A percentile compares a stretch with the other conserved stretches of the same genome.
phyloP scores from a whole-genome alignment of 2,113 vertebrate species.

The Ammodytes marinus region DNA sequence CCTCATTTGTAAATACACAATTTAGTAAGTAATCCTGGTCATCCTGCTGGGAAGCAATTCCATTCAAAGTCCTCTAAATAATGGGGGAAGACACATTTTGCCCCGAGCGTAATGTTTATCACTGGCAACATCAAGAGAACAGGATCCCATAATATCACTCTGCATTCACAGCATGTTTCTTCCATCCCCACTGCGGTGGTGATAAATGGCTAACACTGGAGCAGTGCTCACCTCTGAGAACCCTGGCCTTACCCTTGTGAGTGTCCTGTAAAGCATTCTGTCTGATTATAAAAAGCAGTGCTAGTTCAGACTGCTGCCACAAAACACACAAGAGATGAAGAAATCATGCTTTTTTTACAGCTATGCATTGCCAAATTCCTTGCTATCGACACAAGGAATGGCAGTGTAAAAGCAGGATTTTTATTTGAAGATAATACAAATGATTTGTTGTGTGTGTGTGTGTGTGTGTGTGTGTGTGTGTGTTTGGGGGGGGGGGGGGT shows the following conservation, averaged over 20 bases:
- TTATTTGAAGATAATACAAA: constrained; percentile 30
- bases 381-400: not conserved
- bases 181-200: constrained; percentile 70
- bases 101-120: constrained; percentile 78
- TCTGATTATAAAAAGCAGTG: constrained; percentile 69
- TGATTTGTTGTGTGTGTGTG: constrained; percentile 16
- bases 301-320: constrained; percentile 32
- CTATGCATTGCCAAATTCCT: not conserved
- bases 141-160: constrained; percentile 75
- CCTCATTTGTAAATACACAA: constrained; percentile 59
- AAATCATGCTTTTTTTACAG: not conserved
- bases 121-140: constrained; percentile 72
- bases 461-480: constrained; percentile 22
- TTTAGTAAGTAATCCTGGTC: constrained; percentile 58
- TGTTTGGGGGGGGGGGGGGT: not conserved
- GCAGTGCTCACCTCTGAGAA: constrained; percentile 78
- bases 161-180: constrained; percentile 76
- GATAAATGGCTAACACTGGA: constrained; percentile 78
- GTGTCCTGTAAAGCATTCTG: constrained; percentile 78
- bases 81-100: constrained; percentile 75
- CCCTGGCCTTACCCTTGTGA: constrained; percentile 77
- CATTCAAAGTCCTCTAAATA: constrained; percentile 73
- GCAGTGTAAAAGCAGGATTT: constrained; percentile 19
- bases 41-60: constrained; percentile 62
- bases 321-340: constrained; percentile 33